phyloP scores from a whole-genome alignment of 2,888 invertebrate species.

The Axea sp. region DNA sequence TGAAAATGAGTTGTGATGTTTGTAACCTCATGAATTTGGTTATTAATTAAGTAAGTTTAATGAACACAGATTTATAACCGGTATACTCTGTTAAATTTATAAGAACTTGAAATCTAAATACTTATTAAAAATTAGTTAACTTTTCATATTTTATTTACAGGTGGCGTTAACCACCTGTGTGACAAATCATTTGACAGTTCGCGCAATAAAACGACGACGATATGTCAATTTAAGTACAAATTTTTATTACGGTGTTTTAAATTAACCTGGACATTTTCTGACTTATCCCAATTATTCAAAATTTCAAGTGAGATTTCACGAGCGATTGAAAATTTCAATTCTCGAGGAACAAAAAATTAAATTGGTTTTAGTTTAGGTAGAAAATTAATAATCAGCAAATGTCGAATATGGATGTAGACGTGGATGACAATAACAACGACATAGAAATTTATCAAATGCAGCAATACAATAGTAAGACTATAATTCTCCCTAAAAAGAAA shows the following conservation, averaged over 20 bases:
- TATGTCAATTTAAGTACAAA: not conserved
- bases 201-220: slow-evolving; percentile 18
- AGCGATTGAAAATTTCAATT: too few relatives aligned
- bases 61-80: too few relatives aligned
- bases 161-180: not conserved
- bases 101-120: too few relatives aligned
- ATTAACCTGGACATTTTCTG: slow-evolving; percentile 1
- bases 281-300: slow-evolving; percentile 8
- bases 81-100: too few relatives aligned
- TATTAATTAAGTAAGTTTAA: too few relatives aligned
- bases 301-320: slow-evolving; percentile 19
- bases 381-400: slow-evolving; percentile 1
- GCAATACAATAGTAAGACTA: too few relatives aligned
- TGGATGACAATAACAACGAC: slow-evolving; percentile 24
- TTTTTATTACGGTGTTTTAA: not conserved
- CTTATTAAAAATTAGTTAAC: too few relatives aligned
- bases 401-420: slow-evolving; percentile 71
- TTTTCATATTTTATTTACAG: too few relatives aligned
- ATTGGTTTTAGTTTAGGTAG: not conserved
- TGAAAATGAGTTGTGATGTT: slow-evolving; percentile 9
- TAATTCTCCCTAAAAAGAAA: too few relatives aligned
- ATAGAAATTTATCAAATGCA: too few relatives aligned
- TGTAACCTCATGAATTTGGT: too few relatives aligned
- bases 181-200: slow-evolving; percentile 15
- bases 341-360: not conserved